Evolutionary conservation across 2,888 invertebrate genomes (phyloP).

Genomic region (Lepetodrilus schrolli): DNA sequence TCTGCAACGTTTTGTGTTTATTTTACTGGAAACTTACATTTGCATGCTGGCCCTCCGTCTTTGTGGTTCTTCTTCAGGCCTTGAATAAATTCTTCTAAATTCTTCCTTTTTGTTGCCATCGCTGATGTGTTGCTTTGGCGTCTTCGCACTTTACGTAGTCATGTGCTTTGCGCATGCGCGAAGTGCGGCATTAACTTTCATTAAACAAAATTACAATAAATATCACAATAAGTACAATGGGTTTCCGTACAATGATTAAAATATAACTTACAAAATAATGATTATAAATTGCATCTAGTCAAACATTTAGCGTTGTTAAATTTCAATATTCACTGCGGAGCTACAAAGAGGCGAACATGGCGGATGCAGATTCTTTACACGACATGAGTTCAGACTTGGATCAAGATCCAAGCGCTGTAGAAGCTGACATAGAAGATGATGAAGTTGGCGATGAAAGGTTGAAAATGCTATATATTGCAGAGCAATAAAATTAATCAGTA

Average conservation of each 20-base stretch:
- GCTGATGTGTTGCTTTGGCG: not conserved
- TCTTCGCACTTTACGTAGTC: slow-evolving; percentile 15
- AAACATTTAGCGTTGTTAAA: no score
- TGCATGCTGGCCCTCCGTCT: slow-evolving; percentile 36
- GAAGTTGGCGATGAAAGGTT: slow-evolving; percentile 68
- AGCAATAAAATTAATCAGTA: no score
- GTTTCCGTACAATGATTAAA: no score
- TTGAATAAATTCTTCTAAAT: slow-evolving; percentile 40
- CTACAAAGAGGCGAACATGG: slow-evolving; percentile 63
- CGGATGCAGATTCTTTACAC: slow-evolving; percentile 73
- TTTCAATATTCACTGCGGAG: not conserved
- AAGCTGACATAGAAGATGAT: slow-evolving; percentile 72
- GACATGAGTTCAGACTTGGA: slow-evolving; percentile 73
- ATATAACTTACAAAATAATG: no score
- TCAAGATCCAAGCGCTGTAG: slow-evolving; percentile 70
- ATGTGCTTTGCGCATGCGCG: not conserved
- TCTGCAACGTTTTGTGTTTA: no score
- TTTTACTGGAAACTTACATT: no score
- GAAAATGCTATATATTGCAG: no score
- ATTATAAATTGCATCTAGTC: no score
- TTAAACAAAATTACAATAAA: no score
- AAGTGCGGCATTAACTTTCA: slow-evolving; percentile 11
- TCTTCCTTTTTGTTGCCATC: slow-evolving; percentile 36
- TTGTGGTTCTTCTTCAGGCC: slow-evolving; percentile 38
- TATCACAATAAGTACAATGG: no score